Evolutionary conservation across 2,113 vertebrate genomes (phyloP).

Genomic region (Megaceryle maxima): DNA sequence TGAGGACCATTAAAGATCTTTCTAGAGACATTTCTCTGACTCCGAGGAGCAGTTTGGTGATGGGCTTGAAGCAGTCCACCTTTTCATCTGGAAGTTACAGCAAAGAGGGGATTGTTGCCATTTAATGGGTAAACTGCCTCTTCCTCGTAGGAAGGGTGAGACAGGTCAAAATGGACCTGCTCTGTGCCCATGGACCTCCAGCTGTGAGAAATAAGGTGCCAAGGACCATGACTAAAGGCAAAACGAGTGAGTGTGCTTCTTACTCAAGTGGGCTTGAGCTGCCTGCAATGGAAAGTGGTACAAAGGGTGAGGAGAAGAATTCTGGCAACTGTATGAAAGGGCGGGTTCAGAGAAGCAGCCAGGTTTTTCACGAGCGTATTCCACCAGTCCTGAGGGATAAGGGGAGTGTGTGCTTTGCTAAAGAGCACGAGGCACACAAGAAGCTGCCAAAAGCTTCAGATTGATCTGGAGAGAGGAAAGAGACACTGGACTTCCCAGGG

Average conservation of each 20-base stretch:
- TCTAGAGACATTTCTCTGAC: not conserved
- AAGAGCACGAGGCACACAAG: not conserved
- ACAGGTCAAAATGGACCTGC: not conserved
- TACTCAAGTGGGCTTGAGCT: not conserved
- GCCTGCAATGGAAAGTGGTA: not conserved
- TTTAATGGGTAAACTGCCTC: not conserved
- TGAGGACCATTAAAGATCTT: not conserved
- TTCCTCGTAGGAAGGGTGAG: not conserved
- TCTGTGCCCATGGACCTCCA: not conserved
- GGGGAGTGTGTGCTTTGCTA: rapidly evolving
- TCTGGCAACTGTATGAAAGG: not conserved
- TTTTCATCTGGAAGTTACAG: not conserved
- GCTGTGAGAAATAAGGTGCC: not conserved
- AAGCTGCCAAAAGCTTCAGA: not conserved
- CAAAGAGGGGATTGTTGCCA: not conserved
- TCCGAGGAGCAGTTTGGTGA: not conserved
- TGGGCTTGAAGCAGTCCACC: not conserved
- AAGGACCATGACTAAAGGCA: not conserved
- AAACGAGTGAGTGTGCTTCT: not conserved
- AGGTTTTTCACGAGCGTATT: not conserved
- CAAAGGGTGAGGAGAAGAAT: not conserved
- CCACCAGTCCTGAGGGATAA: not conserved
- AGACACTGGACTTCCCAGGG: not conserved
- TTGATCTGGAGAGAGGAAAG: not conserved
- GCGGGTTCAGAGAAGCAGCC: not conserved